Evolutionary conservation across 2,113 vertebrate species (phyloP), one percentile per base, ranked within the genome.

Genomic region (Megaptera novaeangliae): DNA sequence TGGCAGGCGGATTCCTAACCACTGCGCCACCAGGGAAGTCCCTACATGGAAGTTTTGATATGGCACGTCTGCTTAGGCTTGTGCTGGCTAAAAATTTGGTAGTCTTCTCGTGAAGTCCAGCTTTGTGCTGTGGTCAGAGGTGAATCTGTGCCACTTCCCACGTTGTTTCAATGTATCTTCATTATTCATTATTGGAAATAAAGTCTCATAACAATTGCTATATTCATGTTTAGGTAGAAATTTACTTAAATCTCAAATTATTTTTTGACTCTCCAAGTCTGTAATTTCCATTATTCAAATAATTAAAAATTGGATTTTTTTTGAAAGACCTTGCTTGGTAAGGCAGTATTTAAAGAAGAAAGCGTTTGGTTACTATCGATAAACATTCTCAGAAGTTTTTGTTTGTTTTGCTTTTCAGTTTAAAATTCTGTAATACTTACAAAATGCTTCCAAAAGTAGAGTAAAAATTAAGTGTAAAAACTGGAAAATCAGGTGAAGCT

Each of bases 271-370:
- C 4, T 81, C 14, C 44, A 82, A 61, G 17, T 80, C n/a, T 92
- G 1, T 95, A 39, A 93, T 71, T 93, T 82, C 57, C 20, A n/a
- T 92, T 92, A 72, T 46, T 85, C 46, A 44, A 52, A 59, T 92
- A 82, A 71, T 87, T 81, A 86, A 93, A 92, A 93, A 46, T 91
- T 68, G 11, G 84, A 80, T 18, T 92, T 85, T 57, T 87, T 81
- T 85, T 94, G 77, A 87, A 82, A 72, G 41, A 46, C 36, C 46
- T 92, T 52, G 10, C 61, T 68, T 95, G 68, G 18, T 83, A 87
- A 91, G 41, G 11, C n/a, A 72, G 10, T 82, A 41, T 93, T 93
- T 86, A 36, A 20, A 44, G 82, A 82, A 88, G 6, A 96, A 71
- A 63, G 36, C 11, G 55, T 81, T 95, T 75, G 61, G 36, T 87